Conservation (phyloP, 2,797 vertebrate species). For the Triplophysa yarkandensis region DNA sequence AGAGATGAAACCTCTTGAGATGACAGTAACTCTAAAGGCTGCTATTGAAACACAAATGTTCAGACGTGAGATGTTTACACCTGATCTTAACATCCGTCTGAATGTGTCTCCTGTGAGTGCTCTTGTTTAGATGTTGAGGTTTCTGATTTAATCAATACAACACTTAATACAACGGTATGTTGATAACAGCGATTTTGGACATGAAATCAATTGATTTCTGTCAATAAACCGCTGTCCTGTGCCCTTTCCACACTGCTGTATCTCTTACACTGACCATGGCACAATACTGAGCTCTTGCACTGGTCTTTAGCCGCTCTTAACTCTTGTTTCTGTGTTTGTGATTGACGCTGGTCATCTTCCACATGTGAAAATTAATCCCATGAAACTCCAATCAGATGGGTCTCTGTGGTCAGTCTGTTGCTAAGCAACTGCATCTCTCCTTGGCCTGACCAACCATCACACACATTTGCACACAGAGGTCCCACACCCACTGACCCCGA, state of each 20-base stretch:
- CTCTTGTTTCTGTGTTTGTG: constrained; percentile 56
- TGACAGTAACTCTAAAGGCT: not conserved
- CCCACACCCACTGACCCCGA: constrained; percentile 60
- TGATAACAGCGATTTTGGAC: not conserved
- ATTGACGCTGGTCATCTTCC: constrained; percentile 67
- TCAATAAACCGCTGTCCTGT: constrained; percentile 23
- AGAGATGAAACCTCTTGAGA: not conserved
- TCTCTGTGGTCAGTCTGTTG: constrained; percentile 75
- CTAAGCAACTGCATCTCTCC: constrained; percentile 73
- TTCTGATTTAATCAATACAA: not conserved
- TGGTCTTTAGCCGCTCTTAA: constrained; percentile 22
- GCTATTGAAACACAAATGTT: not conserved
- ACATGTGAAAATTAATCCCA: constrained; percentile 74
- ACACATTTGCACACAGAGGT: constrained; percentile 36
- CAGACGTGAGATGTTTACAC: not conserved
- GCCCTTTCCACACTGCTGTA: not conserved
- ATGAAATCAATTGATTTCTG: constrained; percentile 3
- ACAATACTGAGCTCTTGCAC: not conserved
- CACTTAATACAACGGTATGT: not conserved
- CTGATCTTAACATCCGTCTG: not conserved
- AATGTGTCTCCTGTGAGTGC: not conserved
- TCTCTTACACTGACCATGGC: constrained; percentile 17
- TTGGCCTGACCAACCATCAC: constrained; percentile 57
- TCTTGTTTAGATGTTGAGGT: not conserved
- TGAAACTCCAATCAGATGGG: constrained; percentile 73